Evolutionary conservation across 2,113 vertebrate genomes (phyloP).

Genomic region (Physeter macrocephalus): DNA sequence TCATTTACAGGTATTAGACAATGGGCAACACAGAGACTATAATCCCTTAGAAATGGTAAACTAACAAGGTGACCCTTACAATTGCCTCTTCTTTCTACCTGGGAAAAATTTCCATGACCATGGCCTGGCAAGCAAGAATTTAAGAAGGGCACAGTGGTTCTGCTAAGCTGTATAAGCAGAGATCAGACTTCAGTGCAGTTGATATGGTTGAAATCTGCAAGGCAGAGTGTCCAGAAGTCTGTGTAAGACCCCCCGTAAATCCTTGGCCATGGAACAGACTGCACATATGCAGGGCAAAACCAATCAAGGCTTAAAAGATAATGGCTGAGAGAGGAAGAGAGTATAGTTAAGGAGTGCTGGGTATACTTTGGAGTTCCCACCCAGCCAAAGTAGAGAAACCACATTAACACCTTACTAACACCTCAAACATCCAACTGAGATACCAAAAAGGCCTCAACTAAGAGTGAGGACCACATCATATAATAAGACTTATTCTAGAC

Average conservation of each 20-base stretch:
- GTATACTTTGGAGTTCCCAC: neutral
- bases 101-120: neutral
- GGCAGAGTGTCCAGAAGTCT: neutral
- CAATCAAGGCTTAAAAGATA: neutral
- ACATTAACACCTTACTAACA: constrained; percentile 11
- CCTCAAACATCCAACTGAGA: neutral
- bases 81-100: neutral
- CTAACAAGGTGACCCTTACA: neutral
- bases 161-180: neutral
- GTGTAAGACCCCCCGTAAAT: neutral
- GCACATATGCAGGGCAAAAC: neutral
- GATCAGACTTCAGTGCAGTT: neutral
- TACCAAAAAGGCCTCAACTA: neutral
- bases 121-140: neutral
- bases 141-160: neutral
- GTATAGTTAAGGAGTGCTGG: neutral
- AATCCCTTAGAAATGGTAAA: neutral
- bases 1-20: neutral
- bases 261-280: neutral
- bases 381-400: neutral
- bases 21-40: neutral
- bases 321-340: neutral
- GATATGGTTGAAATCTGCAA: neutral
- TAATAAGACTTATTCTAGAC: neutral
- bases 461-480: neutral